Evolutionary conservation across 2,113 vertebrate genomes (phyloP).

Genomic region (Talpa occidentalis): DNA sequence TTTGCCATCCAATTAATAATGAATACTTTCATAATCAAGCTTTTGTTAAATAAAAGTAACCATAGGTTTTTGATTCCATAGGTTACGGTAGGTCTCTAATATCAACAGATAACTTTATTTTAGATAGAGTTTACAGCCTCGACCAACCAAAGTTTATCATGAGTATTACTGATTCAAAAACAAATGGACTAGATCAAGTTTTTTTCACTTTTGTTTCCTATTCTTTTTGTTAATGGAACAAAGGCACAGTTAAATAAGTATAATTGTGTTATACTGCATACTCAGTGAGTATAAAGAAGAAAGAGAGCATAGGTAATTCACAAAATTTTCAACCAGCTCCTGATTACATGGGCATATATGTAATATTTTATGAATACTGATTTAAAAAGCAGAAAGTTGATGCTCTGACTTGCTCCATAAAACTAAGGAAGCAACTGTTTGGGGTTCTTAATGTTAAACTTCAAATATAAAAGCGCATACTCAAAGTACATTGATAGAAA

Average conservation of each 20-base stretch:
- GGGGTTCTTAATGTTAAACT: background rate
- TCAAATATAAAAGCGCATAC: background rate
- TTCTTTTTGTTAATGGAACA: background rate
- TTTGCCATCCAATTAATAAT: background rate
- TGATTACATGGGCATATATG: background rate
- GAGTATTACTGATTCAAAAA: background rate
- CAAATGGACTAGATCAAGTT: background rate
- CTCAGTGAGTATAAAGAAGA: background rate
- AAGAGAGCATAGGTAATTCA: background rate
- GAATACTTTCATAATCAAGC: slow-evolving; percentile 12
- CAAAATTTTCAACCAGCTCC: background rate
- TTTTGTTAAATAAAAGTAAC: slow-evolving; percentile 6
- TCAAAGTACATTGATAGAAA: background rate
- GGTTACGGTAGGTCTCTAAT: background rate
- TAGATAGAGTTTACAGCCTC: background rate
- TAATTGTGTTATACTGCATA: background rate
- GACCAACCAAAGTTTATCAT: background rate
- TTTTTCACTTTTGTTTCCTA: background rate
- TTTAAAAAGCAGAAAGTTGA: background rate
- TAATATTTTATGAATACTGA: slow-evolving; percentile 1
- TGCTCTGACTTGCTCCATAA: background rate
- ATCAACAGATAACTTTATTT: background rate
- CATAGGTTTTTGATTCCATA: background rate
- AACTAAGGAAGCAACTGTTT: background rate
- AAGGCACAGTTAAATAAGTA: background rate